Base-by-base conservation (phyloP, 2,888 invertebrate species). In the Smittia sp. region DNA sequence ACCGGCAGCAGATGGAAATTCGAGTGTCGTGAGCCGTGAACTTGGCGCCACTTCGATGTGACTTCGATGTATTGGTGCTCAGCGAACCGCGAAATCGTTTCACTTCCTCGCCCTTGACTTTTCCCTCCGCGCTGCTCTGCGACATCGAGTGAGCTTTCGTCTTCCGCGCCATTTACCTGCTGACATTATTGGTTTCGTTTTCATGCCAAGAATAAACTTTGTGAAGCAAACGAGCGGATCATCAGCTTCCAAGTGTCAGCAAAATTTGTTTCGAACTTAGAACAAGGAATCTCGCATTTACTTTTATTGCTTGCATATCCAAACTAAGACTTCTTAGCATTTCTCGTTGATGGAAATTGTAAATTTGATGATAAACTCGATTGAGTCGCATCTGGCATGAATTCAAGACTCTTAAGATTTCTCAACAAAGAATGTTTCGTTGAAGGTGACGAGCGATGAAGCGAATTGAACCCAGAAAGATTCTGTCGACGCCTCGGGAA, bases 41-140 rank as follows among this genome's bases (percentile, higher is more conserved):
- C 46, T 68, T 68, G 68, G 68, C 68, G 68, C 68, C 68, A 68
- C 41, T 68, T 68, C 39, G 32, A 38, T 68, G 38, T 68, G 68
- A 68, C 68, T 46, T 66, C 38, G 18, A 39, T 1, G 22, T 63
- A 22, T 63, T 20, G 24, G 24, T 25, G 13, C 25, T 20, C 24
- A n/a, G 1, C 20, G 22, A 22, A 22, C 24, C 13, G 24, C 62
- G 24, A 62, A 62, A 62, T 24, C 18, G 15, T 15, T 63, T 25
- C 15, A 15, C 27, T 63, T 15, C 27, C 27, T 39, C 39, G 20
- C 11, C 39, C 39, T 39, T 22, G 38, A 38, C 13, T 20, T n/a
- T 18, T 39, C 22, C 22, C 13, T 18, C 18, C 39, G 20, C 25
- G 11, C 18, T 25, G 2, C n/a, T 65, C 18, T 65, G n/a, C 27